A percentile compares a stretch with the other conserved stretches of the same genome.
These are phyloP conservation scores for Bombyx mandarina DNA, from an alignment of 1,140 invertebrate genomes.

Conservation along the genomic window DNA sequence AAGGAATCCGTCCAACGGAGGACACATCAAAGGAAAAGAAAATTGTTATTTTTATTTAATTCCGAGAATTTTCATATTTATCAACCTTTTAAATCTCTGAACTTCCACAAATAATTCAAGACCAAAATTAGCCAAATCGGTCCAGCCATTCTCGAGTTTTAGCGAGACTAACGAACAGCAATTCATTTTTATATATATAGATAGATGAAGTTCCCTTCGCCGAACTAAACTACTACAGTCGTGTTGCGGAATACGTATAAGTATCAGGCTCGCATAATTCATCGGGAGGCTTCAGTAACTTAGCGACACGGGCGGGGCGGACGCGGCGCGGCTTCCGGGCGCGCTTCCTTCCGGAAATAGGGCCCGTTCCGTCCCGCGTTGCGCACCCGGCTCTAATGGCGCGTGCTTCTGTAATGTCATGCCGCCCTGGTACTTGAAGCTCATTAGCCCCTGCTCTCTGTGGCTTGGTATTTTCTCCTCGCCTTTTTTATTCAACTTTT, in stretches of 20 bases:
- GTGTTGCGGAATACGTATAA: conserved; percentile 11
- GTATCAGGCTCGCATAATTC: conserved; percentile 41
- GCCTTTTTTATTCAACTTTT: conserved; percentile 12
- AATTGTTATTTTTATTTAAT: no score
- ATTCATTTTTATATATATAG: no score
- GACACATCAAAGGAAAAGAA: no score
- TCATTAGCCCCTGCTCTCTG: conserved; percentile 27
- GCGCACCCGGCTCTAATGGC: conserved; percentile 46
- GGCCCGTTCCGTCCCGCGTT: conserved; percentile 48
- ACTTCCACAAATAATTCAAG: no score
- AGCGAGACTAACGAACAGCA: no score
- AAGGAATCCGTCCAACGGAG: no score
- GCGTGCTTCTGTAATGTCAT: conserved; percentile 51
- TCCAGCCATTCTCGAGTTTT: no score
- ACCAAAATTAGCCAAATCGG: no score
- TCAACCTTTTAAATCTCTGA: no score
- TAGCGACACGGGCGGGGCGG: conserved; percentile 27
- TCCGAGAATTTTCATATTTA: no score
- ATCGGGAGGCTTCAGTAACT: conserved; percentile 19
- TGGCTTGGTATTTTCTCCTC: conserved; percentile 5
- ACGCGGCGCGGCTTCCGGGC: conserved; percentile 46
- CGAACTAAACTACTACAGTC: not conserved
- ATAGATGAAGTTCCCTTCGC: no score
- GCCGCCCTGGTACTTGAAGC: conserved; percentile 39
- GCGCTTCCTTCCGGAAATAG: conserved; percentile 63